Percentiles rank a stretch among this genome's conserved stretches.
Conservation (phyloP, 2,113 vertebrate genomes). For the Anarrhichthys ocellatus region DNA sequence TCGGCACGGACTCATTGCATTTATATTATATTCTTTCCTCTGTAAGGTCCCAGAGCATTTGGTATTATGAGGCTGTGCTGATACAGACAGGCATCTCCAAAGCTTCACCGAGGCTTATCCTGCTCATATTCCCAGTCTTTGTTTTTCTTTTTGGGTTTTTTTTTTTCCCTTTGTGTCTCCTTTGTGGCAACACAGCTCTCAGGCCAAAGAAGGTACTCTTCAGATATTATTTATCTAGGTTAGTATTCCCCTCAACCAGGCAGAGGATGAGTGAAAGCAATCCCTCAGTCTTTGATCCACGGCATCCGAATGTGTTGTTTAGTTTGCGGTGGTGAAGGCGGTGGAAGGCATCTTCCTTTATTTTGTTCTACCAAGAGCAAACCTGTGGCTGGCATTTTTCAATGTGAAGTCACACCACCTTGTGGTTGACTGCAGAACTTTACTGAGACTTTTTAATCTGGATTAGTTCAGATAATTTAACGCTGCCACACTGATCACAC, state of each 20-base stretch:
- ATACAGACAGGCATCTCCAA: conserved; percentile 53
- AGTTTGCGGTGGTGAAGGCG: conserved; percentile 42
- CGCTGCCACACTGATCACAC: neutral
- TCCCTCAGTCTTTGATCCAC: conserved; percentile 60
- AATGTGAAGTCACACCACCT: conserved; percentile 61
- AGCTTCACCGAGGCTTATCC: conserved; percentile 54
- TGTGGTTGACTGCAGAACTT: conserved; percentile 60
- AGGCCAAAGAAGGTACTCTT: conserved; percentile 49
- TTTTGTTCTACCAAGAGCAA: conserved; percentile 3
- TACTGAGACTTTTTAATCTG: neutral
- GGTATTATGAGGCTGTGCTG: conserved; percentile 46
- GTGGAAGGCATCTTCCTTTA: conserved; percentile 40
- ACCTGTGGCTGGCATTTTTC: conserved; percentile 31
- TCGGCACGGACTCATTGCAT: conserved; percentile 48
- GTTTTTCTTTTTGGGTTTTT: neutral
- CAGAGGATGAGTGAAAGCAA: conserved; percentile 67
- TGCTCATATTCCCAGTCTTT: conserved; percentile 52
- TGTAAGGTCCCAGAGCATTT: conserved; percentile 49
- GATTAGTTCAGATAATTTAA: neutral
- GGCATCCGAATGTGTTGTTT: conserved; percentile 53
- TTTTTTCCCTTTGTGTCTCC: conserved; percentile 19
- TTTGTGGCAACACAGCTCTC: conserved; percentile 40
- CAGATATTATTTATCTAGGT: conserved; percentile 62
- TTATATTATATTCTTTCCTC: conserved; percentile 46
- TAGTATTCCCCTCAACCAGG: conserved; percentile 56